A percentile compares a stretch with the other conserved stretches of the same genome.
Evolutionary conservation across 2,888 invertebrate genomes (phyloP).

Genomic region (Clanis bilineata): DNA sequence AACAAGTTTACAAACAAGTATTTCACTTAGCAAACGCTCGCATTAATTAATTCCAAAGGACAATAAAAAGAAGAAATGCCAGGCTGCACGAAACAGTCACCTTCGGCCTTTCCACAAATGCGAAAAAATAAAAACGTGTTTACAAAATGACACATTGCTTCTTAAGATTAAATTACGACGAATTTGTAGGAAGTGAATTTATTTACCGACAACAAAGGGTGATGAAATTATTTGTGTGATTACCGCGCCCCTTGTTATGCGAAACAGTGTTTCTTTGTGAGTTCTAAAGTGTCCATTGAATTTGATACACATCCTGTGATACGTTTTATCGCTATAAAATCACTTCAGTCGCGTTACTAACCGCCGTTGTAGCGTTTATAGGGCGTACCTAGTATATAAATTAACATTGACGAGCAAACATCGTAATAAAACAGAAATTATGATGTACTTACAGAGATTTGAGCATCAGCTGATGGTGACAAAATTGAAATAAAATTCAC

Average conservation of each 20-base stretch:
- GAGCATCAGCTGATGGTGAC: conserved; percentile 32
- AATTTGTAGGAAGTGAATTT: not conserved
- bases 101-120: not conserved
- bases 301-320: not conserved
- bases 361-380: not conserved
- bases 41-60: not conserved
- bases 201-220: not conserved
- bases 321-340: not conserved
- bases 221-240: not conserved
- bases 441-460: conserved; percentile 28
- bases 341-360: not conserved
- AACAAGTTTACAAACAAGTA: not conserved
- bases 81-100: not conserved
- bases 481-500: conserved; percentile 35
- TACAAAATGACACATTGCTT: conserved; percentile 2
- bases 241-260: not conserved
- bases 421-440: conserved; percentile 2
- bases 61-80: not conserved
- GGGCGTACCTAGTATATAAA: not conserved
- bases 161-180: not conserved
- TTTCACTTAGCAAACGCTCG: not conserved
- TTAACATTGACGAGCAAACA: not conserved
- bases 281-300: not conserved
- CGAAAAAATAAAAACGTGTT: conserved; percentile 7
- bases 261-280: not conserved